Conservation (phyloP, 2,797 vertebrate genomes). For the Eulemur mongoz region DNA sequence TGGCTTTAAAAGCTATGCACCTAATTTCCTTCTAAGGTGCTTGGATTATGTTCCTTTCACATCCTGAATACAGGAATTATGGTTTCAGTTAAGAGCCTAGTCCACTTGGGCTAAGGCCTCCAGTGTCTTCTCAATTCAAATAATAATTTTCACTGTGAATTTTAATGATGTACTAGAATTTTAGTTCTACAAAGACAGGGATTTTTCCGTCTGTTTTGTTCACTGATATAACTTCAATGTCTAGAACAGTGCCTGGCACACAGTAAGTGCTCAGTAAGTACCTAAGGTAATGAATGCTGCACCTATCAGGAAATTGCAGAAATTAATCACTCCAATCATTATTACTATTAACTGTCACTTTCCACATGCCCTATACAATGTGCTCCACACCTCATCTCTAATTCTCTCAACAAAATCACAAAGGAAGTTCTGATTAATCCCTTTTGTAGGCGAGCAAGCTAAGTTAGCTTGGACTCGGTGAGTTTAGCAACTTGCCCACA, state of each 20-base stretch:
- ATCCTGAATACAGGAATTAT: not conserved
- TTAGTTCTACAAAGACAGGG: not conserved
- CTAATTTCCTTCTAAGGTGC: not conserved
- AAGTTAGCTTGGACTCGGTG: not conserved
- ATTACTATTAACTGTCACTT: not conserved
- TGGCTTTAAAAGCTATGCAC: not conserved
- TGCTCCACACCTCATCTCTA: not conserved
- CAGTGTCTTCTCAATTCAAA: not conserved
- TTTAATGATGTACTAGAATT: not conserved
- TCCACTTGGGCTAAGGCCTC: not conserved
- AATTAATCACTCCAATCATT: conserved; percentile 14
- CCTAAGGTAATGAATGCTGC: not conserved
- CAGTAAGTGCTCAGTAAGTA: not conserved
- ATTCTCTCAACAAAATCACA: not conserved
- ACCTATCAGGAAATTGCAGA: not conserved
- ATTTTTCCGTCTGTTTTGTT: not conserved
- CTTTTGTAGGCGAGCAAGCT: not conserved
- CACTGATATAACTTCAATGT: not conserved
- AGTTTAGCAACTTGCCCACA: not conserved
- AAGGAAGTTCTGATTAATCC: not conserved
- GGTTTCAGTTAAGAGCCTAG: not conserved
- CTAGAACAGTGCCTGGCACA: not conserved
- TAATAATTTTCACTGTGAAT: not conserved
- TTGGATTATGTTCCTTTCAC: not conserved
- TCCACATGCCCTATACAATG: not conserved